These are phyloP conservation scores for Seladonia tumulorum DNA, from an alignment of 2,888 invertebrate genomes.

Conservation along the genomic window DNA sequence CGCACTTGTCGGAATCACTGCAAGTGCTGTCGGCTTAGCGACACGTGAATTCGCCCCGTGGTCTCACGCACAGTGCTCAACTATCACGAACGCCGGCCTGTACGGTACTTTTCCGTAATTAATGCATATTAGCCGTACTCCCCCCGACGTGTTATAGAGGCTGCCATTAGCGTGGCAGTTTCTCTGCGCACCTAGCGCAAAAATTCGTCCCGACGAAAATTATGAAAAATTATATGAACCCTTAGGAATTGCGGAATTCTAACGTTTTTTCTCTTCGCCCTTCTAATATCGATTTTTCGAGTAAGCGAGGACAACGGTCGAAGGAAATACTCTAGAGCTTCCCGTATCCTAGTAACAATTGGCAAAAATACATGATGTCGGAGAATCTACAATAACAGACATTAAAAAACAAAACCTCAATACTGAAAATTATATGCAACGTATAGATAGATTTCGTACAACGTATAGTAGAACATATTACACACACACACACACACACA, in stretches of 20 bases:
- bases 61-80: conserved; percentile 26
- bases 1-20: conserved; percentile 44
- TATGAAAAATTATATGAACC: neutral
- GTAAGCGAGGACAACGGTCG: neutral
- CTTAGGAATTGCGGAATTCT: neutral
- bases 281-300: neutral
- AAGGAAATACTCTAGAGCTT: neutral
- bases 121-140: conserved; percentile 41
- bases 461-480: no score
- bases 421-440: no score
- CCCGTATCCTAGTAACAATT: no score
- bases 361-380: no score
- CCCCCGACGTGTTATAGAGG: neutral
- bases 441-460: no score
- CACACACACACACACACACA: no score
- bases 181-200: neutral
- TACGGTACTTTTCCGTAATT: conserved; percentile 52
- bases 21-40: conserved; percentile 45
- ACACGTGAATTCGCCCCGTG: conserved; percentile 44
- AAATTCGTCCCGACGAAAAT: neutral
- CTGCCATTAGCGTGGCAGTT: conserved; percentile 3
- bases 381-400: no score
- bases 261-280: neutral
- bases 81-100: conserved; percentile 32
- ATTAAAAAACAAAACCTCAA: no score